Evolutionary conservation across 2,888 invertebrate species (phyloP), one percentile per base, ranked within the genome.

Genomic region (Phalangium opilio): DNA sequence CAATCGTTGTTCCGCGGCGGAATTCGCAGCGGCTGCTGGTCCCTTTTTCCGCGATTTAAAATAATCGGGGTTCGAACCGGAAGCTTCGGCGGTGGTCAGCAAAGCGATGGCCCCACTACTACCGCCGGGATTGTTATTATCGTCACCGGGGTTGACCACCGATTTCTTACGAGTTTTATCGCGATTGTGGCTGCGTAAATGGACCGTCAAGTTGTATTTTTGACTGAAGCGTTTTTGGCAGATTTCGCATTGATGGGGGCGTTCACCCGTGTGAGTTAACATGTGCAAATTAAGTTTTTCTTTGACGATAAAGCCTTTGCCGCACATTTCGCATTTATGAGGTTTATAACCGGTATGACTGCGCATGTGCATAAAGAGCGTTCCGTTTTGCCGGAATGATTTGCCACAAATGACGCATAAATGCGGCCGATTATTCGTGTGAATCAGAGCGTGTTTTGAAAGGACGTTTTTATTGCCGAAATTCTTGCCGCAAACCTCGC

Each of bases 191-290:
- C 40, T 48, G 35, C 55, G 47, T 47, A 54, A 52, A 49, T 57
- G 57, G 35, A 53, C 53, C 20, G 52, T 51, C 15, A 57, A 44
- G 33, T 54, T 51, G 33, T 50, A 49, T 44, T 46, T 52, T 18
- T 43, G 41, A 34, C 41, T 43, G 44, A 53, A 50, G 35, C 41
- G 39, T 27, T 53, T 53, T 19, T 41, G 36, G 32, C 53, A 53
- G 15, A 47, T 19, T 17, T 34, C 36, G 48, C 53, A 53, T 19
- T 34, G 38, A 44, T 40, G 44, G 12, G 48, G 48, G 19, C 44
- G 44, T 34, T 48, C 48, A 12, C 48, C 48, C 3, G 48, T 48
- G 21, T 48, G 48, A 17, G 44, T 48, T 41, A 44, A 18, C 18
- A 44, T 44, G 18, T 48, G 48, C 19, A 44, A 35, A 21, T 48